phyloP scores from a whole-genome alignment of 2,797 vertebrate genomes.

The Sciurus vulgaris region DNA sequence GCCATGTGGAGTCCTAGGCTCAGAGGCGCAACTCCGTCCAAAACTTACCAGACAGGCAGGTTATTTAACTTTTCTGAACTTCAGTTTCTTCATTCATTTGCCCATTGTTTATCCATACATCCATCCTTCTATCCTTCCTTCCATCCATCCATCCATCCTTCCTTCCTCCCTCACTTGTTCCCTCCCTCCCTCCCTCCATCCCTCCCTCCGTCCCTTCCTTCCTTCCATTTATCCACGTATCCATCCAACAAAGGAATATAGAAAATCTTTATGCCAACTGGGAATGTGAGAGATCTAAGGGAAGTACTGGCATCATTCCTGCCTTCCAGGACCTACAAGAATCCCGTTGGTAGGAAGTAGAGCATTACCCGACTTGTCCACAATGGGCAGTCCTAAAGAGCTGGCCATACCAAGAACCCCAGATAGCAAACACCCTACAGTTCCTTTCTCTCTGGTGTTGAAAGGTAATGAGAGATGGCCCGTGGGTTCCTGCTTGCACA shows the following conservation, averaged over 20 bases:
- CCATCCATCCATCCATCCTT: background rate
- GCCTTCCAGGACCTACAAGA: background rate
- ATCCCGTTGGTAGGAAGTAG: background rate
- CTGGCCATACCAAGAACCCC: background rate
- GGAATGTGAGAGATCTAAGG: background rate
- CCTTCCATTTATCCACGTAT: background rate
- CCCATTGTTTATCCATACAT: background rate
- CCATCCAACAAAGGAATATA: background rate
- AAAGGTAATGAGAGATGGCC: background rate
- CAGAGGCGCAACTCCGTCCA: background rate
- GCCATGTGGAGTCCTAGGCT: accelerated
- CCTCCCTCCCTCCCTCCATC: background rate
- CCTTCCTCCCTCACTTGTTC: background rate
- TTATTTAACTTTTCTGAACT: background rate
- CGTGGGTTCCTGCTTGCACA: background rate
- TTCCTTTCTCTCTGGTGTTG: background rate
- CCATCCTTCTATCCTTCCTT: background rate
- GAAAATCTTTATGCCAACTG: background rate
- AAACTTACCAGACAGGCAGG: background rate
- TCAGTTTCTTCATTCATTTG: background rate
- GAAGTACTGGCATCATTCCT: background rate
- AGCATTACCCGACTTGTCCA: background rate
- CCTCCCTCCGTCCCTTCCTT: no score
- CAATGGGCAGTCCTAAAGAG: background rate
- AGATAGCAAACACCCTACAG: background rate